Conservation (phyloP, 2,888 invertebrate genomes). For the Eupeodes latifasciatus region DNA sequence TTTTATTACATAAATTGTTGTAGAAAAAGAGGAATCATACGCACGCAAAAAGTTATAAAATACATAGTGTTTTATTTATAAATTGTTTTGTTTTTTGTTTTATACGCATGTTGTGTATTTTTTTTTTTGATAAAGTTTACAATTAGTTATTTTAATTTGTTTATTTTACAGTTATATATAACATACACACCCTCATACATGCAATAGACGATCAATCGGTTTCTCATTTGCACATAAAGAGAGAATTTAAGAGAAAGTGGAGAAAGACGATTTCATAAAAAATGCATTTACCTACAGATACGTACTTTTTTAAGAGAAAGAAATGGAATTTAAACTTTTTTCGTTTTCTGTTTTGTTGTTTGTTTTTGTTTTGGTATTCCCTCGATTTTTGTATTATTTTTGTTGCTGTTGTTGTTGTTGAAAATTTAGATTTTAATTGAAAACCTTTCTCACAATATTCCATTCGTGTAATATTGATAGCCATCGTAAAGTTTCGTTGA, state of each 20-base stretch:
- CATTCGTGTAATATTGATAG: slow-evolving; percentile 99
- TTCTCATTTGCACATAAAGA: slow-evolving; percentile 24
- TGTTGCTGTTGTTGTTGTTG: slow-evolving; percentile 5
- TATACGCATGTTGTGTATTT: slow-evolving; percentile 39
- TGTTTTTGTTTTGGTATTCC: not conserved
- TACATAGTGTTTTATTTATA: slow-evolving; percentile 8
- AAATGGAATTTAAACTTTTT: slow-evolving; percentile 56
- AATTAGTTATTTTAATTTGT: not conserved
- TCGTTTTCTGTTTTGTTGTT: not conserved
- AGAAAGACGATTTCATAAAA: slow-evolving; percentile 27
- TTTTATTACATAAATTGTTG: slow-evolving; percentile 24
- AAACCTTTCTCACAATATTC: slow-evolving; percentile 88
- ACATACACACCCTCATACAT: slow-evolving; percentile 21
- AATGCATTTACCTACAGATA: slow-evolving; percentile 69
- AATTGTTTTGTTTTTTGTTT: too few relatives aligned
- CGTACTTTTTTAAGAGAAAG: slow-evolving; percentile 26
- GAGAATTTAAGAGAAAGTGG: not conserved
- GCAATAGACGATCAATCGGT: not conserved
- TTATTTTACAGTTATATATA: slow-evolving; percentile 38
- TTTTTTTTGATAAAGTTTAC: slow-evolving; percentile 15
- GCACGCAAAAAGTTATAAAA: slow-evolving; percentile 51
- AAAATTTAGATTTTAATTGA: slow-evolving; percentile 84
- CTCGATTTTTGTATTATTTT: slow-evolving; percentile 5
- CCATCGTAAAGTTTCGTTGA: slow-evolving; percentile 99
- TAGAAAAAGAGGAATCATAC: slow-evolving; percentile 60